phyloP scores from a whole-genome alignment of 1,140 invertebrate genomes.

The Sycophila sp. region DNA sequence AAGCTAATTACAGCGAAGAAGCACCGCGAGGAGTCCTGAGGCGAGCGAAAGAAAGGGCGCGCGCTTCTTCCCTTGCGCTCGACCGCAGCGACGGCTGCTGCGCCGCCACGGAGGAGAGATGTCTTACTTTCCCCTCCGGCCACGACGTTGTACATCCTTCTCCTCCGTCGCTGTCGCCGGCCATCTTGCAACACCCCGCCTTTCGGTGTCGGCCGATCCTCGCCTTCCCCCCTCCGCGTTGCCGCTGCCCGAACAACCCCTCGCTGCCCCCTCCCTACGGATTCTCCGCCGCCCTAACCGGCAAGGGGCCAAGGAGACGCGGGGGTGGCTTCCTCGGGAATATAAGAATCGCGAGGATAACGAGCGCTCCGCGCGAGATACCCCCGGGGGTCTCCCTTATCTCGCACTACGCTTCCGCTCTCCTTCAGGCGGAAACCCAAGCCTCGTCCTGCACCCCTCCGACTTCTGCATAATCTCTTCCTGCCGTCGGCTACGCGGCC shows the following conservation, averaged over 20 bases:
- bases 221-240: not conserved
- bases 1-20: not conserved
- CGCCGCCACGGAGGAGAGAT: slow-evolving; percentile 24
- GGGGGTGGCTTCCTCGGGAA: not conserved
- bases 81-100: not conserved
- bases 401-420: not conserved
- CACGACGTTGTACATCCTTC: not conserved
- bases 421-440: too few species aligned
- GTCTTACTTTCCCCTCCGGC: slow-evolving; percentile 29
- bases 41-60: not conserved
- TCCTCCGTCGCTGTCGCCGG: not conserved
- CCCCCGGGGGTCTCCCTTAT: slow-evolving; percentile 7
- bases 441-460: too few species aligned
- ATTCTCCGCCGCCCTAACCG: not conserved
- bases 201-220: not conserved
- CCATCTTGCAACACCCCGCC: slow-evolving; percentile 33
- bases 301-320: not conserved
- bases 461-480: not conserved
- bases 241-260: not conserved
- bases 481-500: not conserved
- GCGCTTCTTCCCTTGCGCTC: not conserved
- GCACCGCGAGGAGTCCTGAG: not conserved
- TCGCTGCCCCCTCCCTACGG: not conserved
- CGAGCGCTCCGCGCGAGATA: not conserved
- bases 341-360: slow-evolving; percentile 22